phyloP scores from a whole-genome alignment of 2,888 invertebrate species.

The Lysandra coridon region DNA sequence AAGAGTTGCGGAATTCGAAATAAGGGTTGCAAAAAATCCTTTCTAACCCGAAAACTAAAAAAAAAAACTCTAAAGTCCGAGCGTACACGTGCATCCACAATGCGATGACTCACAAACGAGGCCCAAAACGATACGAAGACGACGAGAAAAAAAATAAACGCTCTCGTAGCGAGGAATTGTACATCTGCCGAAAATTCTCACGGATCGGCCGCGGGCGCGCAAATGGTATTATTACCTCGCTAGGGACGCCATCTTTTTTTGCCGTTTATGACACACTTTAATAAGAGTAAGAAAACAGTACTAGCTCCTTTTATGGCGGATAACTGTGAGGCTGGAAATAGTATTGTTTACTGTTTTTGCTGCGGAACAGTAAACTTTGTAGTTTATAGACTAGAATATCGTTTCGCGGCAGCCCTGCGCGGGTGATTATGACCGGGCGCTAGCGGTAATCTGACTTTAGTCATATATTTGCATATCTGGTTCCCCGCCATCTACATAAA shows the following conservation, averaged over 20 bases:
- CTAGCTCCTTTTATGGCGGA: conserved; percentile 1
- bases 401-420: conserved; percentile 51
- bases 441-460: conserved; percentile 72
- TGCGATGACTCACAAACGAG: conserved; percentile 71
- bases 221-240: conserved; percentile 71
- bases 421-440: conserved; percentile 68
- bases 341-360: conserved; percentile 22
- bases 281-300: conserved; percentile 16
- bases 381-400: neutral
- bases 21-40: conserved; percentile 79
- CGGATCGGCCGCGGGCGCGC: conserved; percentile 61
- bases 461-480: conserved; percentile 70
- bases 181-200: conserved; percentile 82
- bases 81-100: conserved; percentile 76
- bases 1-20: conserved; percentile 79
- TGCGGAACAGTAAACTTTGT: conserved; percentile 14
- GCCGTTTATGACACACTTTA: conserved; percentile 15
- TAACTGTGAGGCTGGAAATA: conserved; percentile 19
- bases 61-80: conserved; percentile 67
- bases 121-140: conserved; percentile 61
- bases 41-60: conserved; percentile 59
- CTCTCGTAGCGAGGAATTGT: conserved; percentile 75
- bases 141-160: conserved; percentile 72
- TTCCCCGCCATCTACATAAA: conserved; percentile 47
- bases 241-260: conserved; percentile 18